Evolutionary conservation across 2,888 invertebrate genomes (phyloP).

Genomic region (Andrena bicolor): DNA sequence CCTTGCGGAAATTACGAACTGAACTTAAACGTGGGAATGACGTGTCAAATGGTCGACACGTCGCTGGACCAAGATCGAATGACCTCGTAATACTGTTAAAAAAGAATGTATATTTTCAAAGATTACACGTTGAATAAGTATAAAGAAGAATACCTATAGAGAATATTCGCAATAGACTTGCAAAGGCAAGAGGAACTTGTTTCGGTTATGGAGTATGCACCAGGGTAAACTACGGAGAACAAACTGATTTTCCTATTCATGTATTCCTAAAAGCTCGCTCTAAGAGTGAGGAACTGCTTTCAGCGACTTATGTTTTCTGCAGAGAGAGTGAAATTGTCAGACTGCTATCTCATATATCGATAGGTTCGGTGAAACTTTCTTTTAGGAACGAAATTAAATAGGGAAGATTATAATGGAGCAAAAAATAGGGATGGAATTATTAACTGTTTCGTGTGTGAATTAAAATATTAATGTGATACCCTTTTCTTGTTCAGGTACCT

Average conservation of each 20-base stretch:
- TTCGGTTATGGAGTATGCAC: neutral
- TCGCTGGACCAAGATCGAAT: constrained; percentile 4
- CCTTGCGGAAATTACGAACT: constrained; percentile 51
- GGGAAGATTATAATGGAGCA: too few species aligned
- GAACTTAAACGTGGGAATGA: constrained; percentile 48
- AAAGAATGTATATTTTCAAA: neutral
- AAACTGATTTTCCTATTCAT: constrained; percentile 2
- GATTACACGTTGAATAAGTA: neutral
- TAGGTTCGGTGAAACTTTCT: neutral
- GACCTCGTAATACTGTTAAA: neutral
- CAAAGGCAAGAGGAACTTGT: neutral
- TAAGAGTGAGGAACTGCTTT: neutral
- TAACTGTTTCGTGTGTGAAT: too few species aligned
- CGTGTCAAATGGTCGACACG: constrained; percentile 33
- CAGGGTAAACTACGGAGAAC: neutral
- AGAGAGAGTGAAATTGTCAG: neutral
- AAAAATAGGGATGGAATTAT: too few species aligned
- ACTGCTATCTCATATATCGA: neutral
- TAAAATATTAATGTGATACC: too few species aligned
- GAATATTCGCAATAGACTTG: constrained; percentile 5
- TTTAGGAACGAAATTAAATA: too few species aligned
- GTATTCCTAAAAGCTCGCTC: neutral
- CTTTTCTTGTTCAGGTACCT: too few species aligned
- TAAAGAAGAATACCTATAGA: neutral
- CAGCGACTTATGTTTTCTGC: neutral